Percentiles rank a stretch among this genome's conserved stretches.
phyloP scores from a whole-genome alignment of 2,888 invertebrate genomes.

The Acrocera orbiculus region DNA sequence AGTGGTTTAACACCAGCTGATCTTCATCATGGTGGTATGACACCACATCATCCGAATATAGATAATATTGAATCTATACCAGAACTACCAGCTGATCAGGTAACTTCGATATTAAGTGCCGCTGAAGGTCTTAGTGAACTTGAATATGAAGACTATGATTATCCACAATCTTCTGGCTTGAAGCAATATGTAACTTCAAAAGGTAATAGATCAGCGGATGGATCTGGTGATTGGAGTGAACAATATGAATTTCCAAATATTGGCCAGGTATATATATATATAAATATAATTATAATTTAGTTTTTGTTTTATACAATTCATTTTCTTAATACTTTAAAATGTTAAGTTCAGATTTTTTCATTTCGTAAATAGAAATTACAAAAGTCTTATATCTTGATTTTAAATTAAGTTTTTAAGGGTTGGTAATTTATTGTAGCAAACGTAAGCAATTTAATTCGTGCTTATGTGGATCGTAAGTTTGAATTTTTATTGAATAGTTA shows the following conservation, averaged over 20 bases:
- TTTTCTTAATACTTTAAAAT: too few species aligned
- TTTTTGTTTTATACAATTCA: too few species aligned
- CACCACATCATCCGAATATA: constrained; percentile 29
- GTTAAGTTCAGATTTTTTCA: too few species aligned
- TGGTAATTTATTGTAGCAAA: too few species aligned
- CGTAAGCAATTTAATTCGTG: too few species aligned
- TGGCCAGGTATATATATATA: too few species aligned
- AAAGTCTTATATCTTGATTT: too few species aligned
- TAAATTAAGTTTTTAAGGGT: too few species aligned
- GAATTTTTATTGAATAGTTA: too few species aligned
- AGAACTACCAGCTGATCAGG: constrained; percentile 44
- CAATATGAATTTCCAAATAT: constrained; percentile 3
- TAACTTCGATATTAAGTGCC: constrained; percentile 27
- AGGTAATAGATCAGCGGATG: constrained; percentile 35
- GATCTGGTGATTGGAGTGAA: constrained; percentile 49
- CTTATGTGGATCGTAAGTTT: too few species aligned
- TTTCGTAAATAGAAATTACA: too few species aligned
- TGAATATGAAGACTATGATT: constrained; percentile 16
- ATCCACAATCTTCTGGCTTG: constrained; percentile 10
- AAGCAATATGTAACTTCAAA: constrained; percentile 34
- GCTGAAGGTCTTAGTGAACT: constrained; percentile 36
- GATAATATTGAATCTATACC: constrained; percentile 40
- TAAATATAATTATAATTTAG: too few species aligned
- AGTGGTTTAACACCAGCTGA: constrained; percentile 29
- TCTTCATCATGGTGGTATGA: constrained; percentile 35